Evolutionary conservation across 2,888 invertebrate genomes (phyloP).

Genomic region (Cactoblastis cactorum): DNA sequence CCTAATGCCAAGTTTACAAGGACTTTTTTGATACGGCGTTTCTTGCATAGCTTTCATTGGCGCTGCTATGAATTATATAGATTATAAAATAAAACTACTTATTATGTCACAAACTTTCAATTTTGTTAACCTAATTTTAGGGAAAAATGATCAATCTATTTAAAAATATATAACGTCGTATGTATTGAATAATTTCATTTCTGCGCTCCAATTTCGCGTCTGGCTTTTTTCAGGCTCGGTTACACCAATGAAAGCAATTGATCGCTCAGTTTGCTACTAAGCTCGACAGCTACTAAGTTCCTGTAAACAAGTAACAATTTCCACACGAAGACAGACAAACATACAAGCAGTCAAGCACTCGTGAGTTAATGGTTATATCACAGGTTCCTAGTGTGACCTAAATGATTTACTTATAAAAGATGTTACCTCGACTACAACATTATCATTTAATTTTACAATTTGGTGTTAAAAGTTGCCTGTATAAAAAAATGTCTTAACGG

Average conservation of each 20-base stretch:
- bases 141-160: no score
- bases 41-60: neutral
- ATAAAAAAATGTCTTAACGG: conserved; percentile 8
- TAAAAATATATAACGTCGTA: no score
- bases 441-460: conserved; percentile 34
- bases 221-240: no score
- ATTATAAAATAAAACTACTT: no score
- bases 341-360: conserved; percentile 64
- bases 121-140: neutral
- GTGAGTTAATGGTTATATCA: conserved; percentile 68
- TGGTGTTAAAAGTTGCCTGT: conserved; percentile 40
- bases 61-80: no score
- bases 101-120: neutral
- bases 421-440: conserved; percentile 33
- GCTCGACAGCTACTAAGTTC: conserved; percentile 3
- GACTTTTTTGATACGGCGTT: neutral
- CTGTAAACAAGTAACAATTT: conserved; percentile 19
- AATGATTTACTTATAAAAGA: conserved; percentile 58
- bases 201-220: no score
- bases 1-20: conserved; percentile 12
- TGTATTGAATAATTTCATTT: no score
- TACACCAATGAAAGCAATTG: neutral
- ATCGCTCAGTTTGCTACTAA: neutral
- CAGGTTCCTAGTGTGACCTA: conserved; percentile 74
- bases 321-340: conserved; percentile 58